Percentiles rank a stretch among this genome's conserved stretches.
phyloP scores from a whole-genome alignment of 1,140 invertebrate genomes.

The Philopotamus ludificatus region DNA sequence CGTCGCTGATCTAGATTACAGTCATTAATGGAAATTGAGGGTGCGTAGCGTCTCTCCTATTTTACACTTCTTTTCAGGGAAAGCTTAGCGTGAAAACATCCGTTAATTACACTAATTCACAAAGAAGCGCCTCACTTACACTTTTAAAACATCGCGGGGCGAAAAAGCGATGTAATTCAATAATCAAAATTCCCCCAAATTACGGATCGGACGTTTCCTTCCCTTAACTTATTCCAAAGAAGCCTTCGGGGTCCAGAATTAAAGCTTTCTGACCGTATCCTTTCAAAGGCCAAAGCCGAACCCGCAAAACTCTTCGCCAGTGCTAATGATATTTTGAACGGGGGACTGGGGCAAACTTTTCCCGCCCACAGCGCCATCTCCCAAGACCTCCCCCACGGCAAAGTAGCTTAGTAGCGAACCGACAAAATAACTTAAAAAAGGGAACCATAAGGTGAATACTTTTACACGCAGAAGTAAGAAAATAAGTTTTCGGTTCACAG shows the following conservation, averaged over 20 bases:
- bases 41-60: no score
- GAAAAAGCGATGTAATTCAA: conserved; percentile 22
- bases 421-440: conserved; percentile 40
- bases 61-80: no score
- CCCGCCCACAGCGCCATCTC: conserved; percentile 1
- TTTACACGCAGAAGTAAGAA: conserved; percentile 35
- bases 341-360: conserved; percentile 28
- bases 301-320: conserved; percentile 30
- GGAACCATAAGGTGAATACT: conserved; percentile 38
- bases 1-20: no score
- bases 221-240: conserved; percentile 1
- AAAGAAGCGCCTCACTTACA: conserved; percentile 9
- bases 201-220: conserved; percentile 6
- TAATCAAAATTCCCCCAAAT: conserved; percentile 28
- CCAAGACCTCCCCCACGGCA: neutral
- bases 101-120: conserved; percentile 22
- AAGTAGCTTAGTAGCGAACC: conserved; percentile 33
- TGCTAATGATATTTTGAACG: conserved; percentile 41
- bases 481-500: conserved; percentile 36
- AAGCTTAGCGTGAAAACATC: conserved; percentile 3
- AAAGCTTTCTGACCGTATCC: conserved; percentile 22
- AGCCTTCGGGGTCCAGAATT: conserved; percentile 20
- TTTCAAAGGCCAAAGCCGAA: conserved; percentile 11
- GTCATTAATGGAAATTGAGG: no score
- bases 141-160: neutral